phyloP scores from a whole-genome alignment of 2,888 invertebrate genomes.

The Macrophya alboannulata region DNA sequence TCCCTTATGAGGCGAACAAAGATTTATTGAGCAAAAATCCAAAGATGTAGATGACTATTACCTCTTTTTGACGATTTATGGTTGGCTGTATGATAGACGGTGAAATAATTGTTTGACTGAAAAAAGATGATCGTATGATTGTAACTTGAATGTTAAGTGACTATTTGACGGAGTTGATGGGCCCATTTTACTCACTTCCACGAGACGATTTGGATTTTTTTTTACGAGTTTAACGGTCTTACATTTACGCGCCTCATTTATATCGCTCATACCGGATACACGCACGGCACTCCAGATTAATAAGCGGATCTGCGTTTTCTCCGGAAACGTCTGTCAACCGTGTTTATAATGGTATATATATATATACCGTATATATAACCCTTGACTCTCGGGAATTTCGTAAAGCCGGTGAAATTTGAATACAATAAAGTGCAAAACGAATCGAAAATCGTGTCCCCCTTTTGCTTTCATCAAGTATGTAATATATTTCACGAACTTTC shows the following conservation, averaged over 20 bases:
- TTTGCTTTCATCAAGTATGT: background rate
- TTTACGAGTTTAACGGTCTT: background rate
- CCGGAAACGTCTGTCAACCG: conserved; percentile 45
- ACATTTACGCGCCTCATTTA: conserved; percentile 7
- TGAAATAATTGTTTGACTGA: background rate
- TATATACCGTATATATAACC: no score
- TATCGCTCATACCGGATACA: conserved; percentile 29
- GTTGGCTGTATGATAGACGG: background rate
- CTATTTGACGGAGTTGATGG: background rate
- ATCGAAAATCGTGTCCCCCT: background rate
- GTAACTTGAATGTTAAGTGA: background rate
- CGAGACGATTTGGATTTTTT: background rate
- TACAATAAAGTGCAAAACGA: background rate
- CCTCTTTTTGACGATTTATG: background rate
- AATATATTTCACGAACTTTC: background rate
- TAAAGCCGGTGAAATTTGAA: background rate
- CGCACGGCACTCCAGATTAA: conserved; percentile 27
- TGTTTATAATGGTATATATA: conserved; percentile 5
- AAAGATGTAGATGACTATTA: background rate
- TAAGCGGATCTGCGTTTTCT: conserved; percentile 46
- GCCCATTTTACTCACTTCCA: background rate
- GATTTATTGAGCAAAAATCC: no score
- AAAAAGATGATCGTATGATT: background rate
- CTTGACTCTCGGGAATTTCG: conserved; percentile 21
- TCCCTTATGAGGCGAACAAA: no score